Evolutionary conservation across 1,140 invertebrate species (phyloP).

Genomic region (Microplitis mediator): DNA sequence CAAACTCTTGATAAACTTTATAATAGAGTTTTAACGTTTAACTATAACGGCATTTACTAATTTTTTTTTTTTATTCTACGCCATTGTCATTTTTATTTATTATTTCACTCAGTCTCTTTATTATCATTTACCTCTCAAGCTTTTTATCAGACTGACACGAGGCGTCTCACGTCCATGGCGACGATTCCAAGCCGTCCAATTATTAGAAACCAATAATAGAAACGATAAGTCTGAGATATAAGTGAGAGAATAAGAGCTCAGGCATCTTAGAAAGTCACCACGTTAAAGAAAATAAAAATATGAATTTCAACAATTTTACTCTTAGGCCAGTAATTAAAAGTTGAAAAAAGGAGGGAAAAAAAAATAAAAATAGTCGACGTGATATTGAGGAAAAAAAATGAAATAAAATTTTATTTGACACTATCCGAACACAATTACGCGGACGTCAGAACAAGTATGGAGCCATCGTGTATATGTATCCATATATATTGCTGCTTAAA

Average conservation of each 20-base stretch:
- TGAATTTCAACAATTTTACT: no score
- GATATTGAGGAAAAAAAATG: no score
- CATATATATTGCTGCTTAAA: constrained; percentile 55
- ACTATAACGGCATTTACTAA: neutral
- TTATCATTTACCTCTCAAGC: neutral
- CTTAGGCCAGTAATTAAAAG: no score
- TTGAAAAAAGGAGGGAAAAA: no score
- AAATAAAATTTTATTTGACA: neutral
- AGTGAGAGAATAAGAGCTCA: neutral
- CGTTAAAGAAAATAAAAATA: neutral
- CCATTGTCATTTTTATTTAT: neutral
- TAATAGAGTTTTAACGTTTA: no score
- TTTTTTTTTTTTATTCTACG: neutral
- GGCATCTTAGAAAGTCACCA: neutral
- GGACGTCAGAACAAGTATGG: neutral
- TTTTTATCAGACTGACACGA: neutral
- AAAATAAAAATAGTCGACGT: no score
- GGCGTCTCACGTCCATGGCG: constrained; percentile 1
- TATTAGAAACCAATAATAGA: constrained; percentile 38
- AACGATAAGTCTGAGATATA: neutral
- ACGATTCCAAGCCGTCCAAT: constrained; percentile 41
- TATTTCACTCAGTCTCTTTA: neutral
- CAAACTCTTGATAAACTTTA: no score
- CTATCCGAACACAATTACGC: constrained; percentile 43
- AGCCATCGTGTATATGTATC: neutral